Percentiles rank a stretch among this genome's conserved stretches.
Conservation (phyloP, 2,888 invertebrate species). For the Cephus nigrinus region DNA sequence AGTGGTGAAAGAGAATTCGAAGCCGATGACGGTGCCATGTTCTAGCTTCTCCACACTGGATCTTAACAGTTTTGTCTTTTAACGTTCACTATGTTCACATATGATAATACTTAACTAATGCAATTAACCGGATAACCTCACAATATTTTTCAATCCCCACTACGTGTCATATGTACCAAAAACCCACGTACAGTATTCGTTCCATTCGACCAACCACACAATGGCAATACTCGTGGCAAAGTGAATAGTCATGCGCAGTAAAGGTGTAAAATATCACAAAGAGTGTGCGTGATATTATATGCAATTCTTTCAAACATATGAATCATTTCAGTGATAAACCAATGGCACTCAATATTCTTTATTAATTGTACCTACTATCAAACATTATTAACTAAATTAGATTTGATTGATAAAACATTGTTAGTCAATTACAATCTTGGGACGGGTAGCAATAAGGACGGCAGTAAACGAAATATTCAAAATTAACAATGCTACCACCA, state of each 20-base stretch:
- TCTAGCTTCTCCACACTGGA: background rate
- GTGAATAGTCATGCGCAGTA: background rate
- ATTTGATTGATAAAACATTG: background rate
- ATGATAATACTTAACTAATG: background rate
- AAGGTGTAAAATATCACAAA: background rate
- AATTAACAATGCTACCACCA: background rate
- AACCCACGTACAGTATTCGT: background rate
- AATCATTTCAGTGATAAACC: background rate
- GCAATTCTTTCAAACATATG: background rate
- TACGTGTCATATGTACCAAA: background rate
- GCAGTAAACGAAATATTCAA: background rate
- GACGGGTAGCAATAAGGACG: background rate
- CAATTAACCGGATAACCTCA: background rate
- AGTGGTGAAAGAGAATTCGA: background rate
- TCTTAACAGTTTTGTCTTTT: background rate
- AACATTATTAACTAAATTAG: background rate
- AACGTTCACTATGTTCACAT: background rate
- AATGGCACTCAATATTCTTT: background rate
- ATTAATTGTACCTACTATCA: background rate
- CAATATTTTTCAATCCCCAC: background rate
- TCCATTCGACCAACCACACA: background rate
- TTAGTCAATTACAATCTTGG: background rate
- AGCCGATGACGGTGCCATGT: background rate
- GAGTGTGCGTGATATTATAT: background rate
- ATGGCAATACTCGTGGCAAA: background rate